phyloP scores from a whole-genome alignment of 2,888 invertebrate species.

The Phyto melanocephala region DNA sequence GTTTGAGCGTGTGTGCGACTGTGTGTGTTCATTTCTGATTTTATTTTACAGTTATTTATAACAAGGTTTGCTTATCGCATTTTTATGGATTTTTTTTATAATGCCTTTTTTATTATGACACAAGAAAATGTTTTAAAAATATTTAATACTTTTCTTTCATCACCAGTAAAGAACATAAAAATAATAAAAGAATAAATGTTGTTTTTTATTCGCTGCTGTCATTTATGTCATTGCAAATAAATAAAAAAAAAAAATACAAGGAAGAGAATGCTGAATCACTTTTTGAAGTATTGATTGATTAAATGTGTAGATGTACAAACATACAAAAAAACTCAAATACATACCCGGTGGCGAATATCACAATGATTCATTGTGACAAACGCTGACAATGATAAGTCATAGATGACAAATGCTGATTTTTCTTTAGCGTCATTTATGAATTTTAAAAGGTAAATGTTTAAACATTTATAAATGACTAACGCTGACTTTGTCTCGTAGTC shows the following conservation, averaged over 20 bases:
- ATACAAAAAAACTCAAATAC: too few species aligned
- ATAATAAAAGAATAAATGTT: background rate
- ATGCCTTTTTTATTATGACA: background rate
- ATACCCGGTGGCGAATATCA: too few species aligned
- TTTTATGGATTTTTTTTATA: background rate
- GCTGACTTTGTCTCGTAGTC: too few species aligned
- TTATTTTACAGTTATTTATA: background rate
- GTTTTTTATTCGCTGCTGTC: background rate
- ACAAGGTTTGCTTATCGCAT: background rate
- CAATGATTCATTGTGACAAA: too few species aligned
- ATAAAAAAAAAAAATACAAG: background rate
- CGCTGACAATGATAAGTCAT: too few species aligned
- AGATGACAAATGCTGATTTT: too few species aligned
- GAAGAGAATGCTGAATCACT: background rate
- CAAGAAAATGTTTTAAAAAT: background rate
- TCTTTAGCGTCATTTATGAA: too few species aligned
- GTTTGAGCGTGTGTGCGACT: background rate
- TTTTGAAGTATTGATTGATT: background rate
- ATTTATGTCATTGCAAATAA: background rate
- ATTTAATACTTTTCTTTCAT: background rate
- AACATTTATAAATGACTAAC: too few species aligned
- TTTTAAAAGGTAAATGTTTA: too few species aligned
- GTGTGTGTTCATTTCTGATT: background rate
- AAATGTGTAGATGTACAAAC: too few species aligned
- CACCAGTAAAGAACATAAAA: background rate